These are phyloP conservation scores for Hoplostethus atlanticus DNA, from an alignment of 2,797 vertebrate species.

Conservation along the genomic window DNA sequence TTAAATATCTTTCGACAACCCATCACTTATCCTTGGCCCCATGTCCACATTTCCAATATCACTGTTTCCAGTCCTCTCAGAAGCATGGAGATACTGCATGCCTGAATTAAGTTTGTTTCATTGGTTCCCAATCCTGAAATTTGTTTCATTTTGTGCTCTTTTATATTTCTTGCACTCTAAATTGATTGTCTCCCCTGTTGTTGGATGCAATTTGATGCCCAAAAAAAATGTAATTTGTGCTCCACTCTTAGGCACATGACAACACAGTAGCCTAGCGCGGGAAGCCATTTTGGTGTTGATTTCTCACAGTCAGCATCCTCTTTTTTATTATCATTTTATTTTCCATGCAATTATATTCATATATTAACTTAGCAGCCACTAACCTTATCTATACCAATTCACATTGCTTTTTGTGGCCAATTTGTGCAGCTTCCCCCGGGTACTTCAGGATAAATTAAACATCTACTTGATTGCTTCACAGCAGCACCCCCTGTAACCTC, in stretches of 20 bases:
- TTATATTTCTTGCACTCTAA: constrained; percentile 36
- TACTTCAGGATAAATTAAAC: constrained; percentile 64
- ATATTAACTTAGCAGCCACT: constrained; percentile 40
- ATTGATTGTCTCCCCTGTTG: constrained; percentile 46
- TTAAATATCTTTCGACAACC: constrained; percentile 16
- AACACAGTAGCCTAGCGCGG: constrained; percentile 10
- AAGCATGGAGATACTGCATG: neutral
- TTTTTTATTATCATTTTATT: constrained; percentile 12
- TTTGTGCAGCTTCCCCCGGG: constrained; percentile 40
- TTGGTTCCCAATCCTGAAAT: constrained; percentile 25
- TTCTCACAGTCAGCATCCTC: constrained; percentile 12
- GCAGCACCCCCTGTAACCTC: constrained; percentile 56
- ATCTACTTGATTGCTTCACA: constrained; percentile 8
- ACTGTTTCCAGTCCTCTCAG: neutral
- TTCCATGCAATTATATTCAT: constrained; percentile 45
- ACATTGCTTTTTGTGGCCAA: constrained; percentile 51
- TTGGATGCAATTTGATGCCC: constrained; percentile 30
- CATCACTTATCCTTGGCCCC: constrained; percentile 1
- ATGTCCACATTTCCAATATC: constrained; percentile 4
- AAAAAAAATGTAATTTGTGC: constrained; percentile 31
- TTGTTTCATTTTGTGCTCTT: constrained; percentile 49
- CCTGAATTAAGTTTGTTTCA: constrained; percentile 16
- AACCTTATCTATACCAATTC: constrained; percentile 58
- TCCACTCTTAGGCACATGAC: constrained; percentile 22
- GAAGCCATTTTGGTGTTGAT: constrained; percentile 36